A percentile compares a stretch with the other conserved stretches of the same genome.
Evolutionary conservation across 2,113 vertebrate genomes (phyloP).

Genomic region (Hippocampus abdominalis): DNA sequence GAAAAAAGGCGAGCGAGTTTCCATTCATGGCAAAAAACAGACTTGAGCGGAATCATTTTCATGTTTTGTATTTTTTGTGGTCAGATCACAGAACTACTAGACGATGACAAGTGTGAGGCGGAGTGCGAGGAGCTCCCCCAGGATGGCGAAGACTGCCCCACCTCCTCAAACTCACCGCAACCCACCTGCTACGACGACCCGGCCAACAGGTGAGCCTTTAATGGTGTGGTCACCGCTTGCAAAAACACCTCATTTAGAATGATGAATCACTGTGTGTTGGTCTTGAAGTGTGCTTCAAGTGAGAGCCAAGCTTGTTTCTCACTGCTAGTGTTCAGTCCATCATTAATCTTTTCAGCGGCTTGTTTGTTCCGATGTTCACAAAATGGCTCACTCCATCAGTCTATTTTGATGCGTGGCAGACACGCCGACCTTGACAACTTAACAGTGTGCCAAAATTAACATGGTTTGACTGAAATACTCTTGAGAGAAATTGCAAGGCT

Average conservation of each 20-base stretch:
- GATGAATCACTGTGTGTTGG: background rate
- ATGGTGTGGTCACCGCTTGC: background rate
- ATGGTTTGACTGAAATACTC: background rate
- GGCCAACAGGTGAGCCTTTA: constrained; percentile 51
- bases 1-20: background rate
- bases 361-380: background rate
- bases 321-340: background rate
- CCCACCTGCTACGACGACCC: constrained; percentile 57
- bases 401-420: constrained; percentile 3
- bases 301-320: background rate
- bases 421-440: background rate
- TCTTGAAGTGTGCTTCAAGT: background rate
- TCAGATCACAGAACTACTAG: constrained; percentile 92
- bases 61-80: background rate
- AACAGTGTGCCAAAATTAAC: background rate
- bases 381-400: background rate
- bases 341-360: constrained; percentile 7
- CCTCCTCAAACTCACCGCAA: constrained; percentile 51
- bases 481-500: background rate
- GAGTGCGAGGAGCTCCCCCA: constrained; percentile 88
- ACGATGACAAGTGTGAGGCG: constrained; percentile 89
- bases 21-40: background rate
- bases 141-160: constrained; percentile 80
- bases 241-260: background rate
- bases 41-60: background rate